Conservation (phyloP, 2,888 invertebrate genomes). For the Cordilura impudica region DNA sequence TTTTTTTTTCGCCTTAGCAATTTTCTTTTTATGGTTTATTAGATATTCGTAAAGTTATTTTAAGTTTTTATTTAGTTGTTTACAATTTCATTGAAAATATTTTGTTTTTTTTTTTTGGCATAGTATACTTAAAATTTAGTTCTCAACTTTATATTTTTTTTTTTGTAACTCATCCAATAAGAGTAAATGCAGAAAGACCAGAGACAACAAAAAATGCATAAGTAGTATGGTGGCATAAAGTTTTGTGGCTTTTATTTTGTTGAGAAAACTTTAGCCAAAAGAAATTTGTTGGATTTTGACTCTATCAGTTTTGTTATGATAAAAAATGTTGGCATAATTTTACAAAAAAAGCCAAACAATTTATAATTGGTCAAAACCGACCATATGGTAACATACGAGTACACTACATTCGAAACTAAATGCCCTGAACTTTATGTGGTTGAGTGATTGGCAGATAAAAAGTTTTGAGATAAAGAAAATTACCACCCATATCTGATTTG, state of each 20-base stretch:
- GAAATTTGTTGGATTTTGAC: slow-evolving; percentile 19
- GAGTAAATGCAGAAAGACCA: slow-evolving; percentile 23
- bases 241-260: slow-evolving; percentile 34
- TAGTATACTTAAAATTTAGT: not conserved
- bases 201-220: not conserved
- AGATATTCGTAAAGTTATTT: not conserved
- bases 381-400: too few relatives aligned
- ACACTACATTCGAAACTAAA: too few relatives aligned
- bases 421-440: too few relatives aligned
- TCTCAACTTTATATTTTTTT: slow-evolving; percentile 12
- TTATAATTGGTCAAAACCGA: too few relatives aligned
- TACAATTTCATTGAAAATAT: slow-evolving; percentile 5
- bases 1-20: too few relatives aligned
- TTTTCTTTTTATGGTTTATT: not conserved
- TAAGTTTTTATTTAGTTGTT: not conserved
- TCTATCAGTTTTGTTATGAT: slow-evolving; percentile 8
- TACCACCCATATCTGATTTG: too few relatives aligned
- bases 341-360: too few relatives aligned
- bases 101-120: not conserved
- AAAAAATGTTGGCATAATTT: slow-evolving; percentile 23
- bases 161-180: slow-evolving; percentile 14
- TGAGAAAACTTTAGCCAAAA: slow-evolving; percentile 28
- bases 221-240: slow-evolving; percentile 33
- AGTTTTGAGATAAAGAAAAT: too few relatives aligned
- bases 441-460: too few relatives aligned